Percentiles rank a stretch among this genome's conserved stretches.
Conservation (phyloP, 2,113 vertebrate species). For the Oxyura jamaicensis region DNA sequence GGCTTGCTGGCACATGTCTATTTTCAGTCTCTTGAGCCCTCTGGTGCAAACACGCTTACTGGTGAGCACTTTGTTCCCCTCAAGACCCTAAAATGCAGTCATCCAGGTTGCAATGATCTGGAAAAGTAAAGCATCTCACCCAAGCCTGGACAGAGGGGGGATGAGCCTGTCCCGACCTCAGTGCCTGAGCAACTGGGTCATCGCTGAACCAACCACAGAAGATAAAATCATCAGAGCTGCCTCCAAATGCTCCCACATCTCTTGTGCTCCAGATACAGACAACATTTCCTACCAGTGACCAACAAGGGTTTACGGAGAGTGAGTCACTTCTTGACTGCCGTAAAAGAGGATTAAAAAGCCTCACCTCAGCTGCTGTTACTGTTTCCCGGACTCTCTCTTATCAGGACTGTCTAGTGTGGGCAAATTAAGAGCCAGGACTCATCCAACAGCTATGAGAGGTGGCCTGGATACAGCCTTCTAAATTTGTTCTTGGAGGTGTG, state of each 20-base stretch:
- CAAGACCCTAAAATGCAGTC: background rate
- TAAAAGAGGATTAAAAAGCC: background rate
- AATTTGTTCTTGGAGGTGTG: background rate
- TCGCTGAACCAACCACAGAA: background rate
- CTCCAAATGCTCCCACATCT: background rate
- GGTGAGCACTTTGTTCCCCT: background rate
- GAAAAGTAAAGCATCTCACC: background rate
- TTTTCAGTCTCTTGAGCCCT: background rate
- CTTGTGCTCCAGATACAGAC: background rate
- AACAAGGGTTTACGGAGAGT: background rate
- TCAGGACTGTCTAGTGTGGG: background rate
- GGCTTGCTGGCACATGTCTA: background rate
- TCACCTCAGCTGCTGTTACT: background rate
- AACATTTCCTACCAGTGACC: background rate
- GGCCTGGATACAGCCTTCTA: background rate
- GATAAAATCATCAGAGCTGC: background rate
- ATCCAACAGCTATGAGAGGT: background rate
- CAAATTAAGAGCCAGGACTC: background rate
- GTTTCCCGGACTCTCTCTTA: background rate
- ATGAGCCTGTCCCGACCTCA: background rate
- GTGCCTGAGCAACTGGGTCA: background rate
- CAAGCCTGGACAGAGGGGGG: background rate
- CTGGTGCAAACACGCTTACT: background rate
- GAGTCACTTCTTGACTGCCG: background rate
- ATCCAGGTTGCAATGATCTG: background rate